Base-by-base conservation (phyloP, 2,888 invertebrate genomes). In the Drosophila prolongata region DNA sequence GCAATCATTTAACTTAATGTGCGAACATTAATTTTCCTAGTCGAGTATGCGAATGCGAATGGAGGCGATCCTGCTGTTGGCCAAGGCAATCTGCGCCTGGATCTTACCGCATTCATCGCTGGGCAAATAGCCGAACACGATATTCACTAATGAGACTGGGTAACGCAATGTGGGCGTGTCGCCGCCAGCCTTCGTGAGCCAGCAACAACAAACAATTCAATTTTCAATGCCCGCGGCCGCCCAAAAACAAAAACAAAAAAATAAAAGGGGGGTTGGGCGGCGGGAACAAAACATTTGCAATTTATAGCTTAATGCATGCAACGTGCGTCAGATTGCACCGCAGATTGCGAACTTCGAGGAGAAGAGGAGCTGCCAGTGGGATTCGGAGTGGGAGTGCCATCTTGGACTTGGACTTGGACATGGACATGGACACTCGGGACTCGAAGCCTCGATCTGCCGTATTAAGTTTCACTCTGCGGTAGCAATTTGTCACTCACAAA, bases 1-100 rank as follows among this genome's bases (percentile, higher is more conserved):
- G 79, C 83, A 87, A 83, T 87, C 83, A 86, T 83, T 83, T 83
- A 87, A 76, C 78, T 83, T 83, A 83, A 83, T 83, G 87, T 76
- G 76, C 68, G 76, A 71, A 75, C 84, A 87, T 83, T 83, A 79
- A 81, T 83, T 81, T 83, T 79, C 76, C 77, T 60, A 47, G 83
- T 60, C 66, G 60, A 64, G 61, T 71, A 61, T 56, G 46, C 19
- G 50, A 37, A 37, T 56, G 47, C 30, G 27, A 53, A 16, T 55
- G 52, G 30, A 16, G 47, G 50, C 53, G 50, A 46, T 38, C 34
- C 52, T 56, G 52, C 43, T 59, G 69, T 42, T 37, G 46, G 34
- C 34, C 56, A 55, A 27, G 72, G 66, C 68, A 46, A 64, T 66
- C 66, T 65, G 35, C 55, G 50, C 60, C 68, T 40, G 46, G 53